Base-by-base conservation (phyloP, 2,888 invertebrate genomes). In the Hetaerina titia region DNA sequence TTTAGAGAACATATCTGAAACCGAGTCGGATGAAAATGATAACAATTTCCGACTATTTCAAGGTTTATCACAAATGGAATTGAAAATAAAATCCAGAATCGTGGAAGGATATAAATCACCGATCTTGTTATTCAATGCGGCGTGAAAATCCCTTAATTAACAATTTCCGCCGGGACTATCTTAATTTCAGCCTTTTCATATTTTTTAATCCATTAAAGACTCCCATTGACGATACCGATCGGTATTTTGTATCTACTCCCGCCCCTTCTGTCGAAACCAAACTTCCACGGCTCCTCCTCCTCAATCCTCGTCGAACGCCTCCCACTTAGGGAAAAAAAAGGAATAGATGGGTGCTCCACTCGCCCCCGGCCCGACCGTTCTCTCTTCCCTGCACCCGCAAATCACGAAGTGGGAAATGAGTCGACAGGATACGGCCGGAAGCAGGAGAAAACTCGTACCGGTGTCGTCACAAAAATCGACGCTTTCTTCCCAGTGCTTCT, bases 61-160 rank as follows among this genome's bases (percentile, higher is more conserved):
- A 45, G 45, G 45, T 45, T 45, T 45, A 45, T 45, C 45, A 45
- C 4, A 45, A 45, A 45, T 45, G 17, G 4, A 60, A 60, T 60
- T 11, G 60, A 17, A 60, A 60, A 60, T 60, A 60, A 60, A 60
- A 15, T 60, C 60, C 60, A 17, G 5, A 81, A 31, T n/a, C 81
- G 81, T 13, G 81, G 31, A n/a, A 58, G 90, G 58, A n/a, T 90
- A n/a, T 25, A 90, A 90, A 90, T 90, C 60, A 60, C 58, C 58
- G 60, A 90, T 13, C 58, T 11, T 90, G 90, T 90, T 89, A 60
- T 57, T 90, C 60, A 60, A 58, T 25, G 60, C 90, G 90, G 60
- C 60, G 90, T n/a, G 58, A 90, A 58, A 90, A 58, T 25, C 58
- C 45, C 90, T 90, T 90, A 60, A 60, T 90, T 90, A 90, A 90